Evolutionary conservation across 2,888 invertebrate genomes (phyloP).

Genomic region (Tachina fera): DNA sequence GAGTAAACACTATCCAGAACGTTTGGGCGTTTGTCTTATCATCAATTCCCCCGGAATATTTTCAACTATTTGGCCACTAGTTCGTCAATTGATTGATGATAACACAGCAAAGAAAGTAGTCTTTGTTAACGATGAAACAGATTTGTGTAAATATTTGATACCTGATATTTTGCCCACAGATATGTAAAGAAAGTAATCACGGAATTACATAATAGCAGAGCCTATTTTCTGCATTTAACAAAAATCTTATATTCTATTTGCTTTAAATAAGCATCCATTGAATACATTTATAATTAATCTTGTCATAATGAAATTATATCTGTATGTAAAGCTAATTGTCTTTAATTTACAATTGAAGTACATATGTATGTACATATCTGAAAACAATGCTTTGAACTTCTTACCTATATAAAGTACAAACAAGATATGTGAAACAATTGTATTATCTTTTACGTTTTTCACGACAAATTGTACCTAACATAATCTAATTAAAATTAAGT

Average conservation of each 20-base stretch:
- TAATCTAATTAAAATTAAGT: conserved; percentile 5
- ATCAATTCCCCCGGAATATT: conserved; percentile 90
- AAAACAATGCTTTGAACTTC: neutral
- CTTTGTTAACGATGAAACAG: conserved; percentile 88
- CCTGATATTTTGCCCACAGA: conserved; percentile 90
- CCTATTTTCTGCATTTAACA: neutral
- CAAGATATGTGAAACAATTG: neutral
- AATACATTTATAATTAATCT: neutral
- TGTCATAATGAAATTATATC: neutral
- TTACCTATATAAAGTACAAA: conserved; percentile 2
- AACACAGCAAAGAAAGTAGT: conserved; percentile 90
- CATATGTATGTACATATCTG: neutral
- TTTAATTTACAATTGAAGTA: neutral
- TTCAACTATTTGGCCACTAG: conserved; percentile 90
- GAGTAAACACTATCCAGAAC: conserved; percentile 90
- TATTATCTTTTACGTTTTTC: neutral
- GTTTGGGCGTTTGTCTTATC: conserved; percentile 90
- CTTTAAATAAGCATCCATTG: neutral
- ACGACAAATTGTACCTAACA: conserved; percentile 23
- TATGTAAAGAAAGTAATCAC: conserved; percentile 83
- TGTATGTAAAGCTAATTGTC: neutral
- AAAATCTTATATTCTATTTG: neutral
- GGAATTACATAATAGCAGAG: neutral
- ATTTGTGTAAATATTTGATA: conserved; percentile 89
- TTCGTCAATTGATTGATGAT: conserved; percentile 90